These are phyloP conservation scores for Eueremaeus valkanovi DNA, from an alignment of 2,888 invertebrate species.

Conservation along the genomic window DNA sequence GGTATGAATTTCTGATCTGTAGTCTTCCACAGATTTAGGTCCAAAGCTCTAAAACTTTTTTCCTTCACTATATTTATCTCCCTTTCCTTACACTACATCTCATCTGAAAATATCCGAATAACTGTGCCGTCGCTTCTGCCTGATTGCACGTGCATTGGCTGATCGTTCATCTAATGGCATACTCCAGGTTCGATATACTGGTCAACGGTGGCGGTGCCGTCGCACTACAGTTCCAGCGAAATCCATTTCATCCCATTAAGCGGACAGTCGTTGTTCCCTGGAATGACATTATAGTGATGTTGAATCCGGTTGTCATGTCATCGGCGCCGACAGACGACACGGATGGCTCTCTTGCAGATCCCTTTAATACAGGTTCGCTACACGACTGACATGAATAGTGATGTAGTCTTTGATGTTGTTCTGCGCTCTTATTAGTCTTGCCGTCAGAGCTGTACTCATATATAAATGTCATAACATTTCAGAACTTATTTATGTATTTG, in stretches of 20 bases:
- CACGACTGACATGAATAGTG: slow-evolving; percentile 25
- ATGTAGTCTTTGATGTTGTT: slow-evolving; percentile 15
- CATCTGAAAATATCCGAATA: no score
- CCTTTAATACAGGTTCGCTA: slow-evolving; percentile 34
- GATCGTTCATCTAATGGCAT: background rate
- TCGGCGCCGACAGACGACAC: slow-evolving; percentile 31
- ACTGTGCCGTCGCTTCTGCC: background rate
- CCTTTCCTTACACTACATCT: no score
- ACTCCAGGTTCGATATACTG: slow-evolving; percentile 82
- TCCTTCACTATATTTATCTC: background rate
- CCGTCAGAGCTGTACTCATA: background rate
- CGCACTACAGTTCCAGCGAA: slow-evolving; percentile 85
- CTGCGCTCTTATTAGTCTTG: background rate
- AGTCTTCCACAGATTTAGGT: background rate
- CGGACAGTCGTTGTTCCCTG: slow-evolving; percentile 89
- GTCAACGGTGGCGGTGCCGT: slow-evolving; percentile 99
- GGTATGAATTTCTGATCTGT: slow-evolving; percentile 46
- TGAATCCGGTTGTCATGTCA: slow-evolving; percentile 71
- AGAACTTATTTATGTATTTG: no score
- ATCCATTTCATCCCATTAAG: slow-evolving; percentile 80
- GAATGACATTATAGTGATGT: slow-evolving; percentile 93
- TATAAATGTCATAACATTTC: slow-evolving; percentile 29
- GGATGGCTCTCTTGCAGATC: background rate
- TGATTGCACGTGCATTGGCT: background rate
- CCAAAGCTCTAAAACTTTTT: background rate